Base-by-base conservation (phyloP, 1,140 invertebrate species). In the Lepidurus apus region DNA sequence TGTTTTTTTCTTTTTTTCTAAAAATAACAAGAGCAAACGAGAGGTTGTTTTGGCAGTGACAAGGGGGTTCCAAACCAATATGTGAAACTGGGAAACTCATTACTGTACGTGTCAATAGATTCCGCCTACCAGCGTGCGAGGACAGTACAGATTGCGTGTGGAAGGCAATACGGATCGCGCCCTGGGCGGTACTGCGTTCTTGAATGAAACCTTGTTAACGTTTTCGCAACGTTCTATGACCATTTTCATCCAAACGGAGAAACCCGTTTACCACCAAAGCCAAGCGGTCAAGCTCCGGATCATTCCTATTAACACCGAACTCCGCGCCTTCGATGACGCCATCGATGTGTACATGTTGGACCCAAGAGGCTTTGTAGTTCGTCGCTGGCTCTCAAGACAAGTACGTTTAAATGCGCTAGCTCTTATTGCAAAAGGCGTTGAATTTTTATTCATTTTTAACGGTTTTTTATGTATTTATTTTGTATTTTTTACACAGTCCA, bases 161-260 rank as follows among this genome's bases (percentile, higher is more conserved):
- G 95, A 98, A 86, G 96, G 96, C 0, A 90, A 92, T 77, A 94
- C 94, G 83, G 91, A 95, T 80, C 90, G 91, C 79, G 87, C 94
- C 1, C 90, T 93, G 24, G 94, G 93, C 24, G 95, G 94, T 5
- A 90, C 91, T 21, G 93, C 93, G 0, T 96, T 96, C 84, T 79
- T 83, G 21, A 86, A 86, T 77, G 84, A 85, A 80, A 85, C 83
- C 1, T 24, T 81, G 43, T 80, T 85, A 26, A 76, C 65, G 24
- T 96, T 96, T 83, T 95, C 92, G 0, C 92, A 93, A 82, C 85
- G 93, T n/a, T 95, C 94, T 8, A 95, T 96, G 92, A 95, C 96
- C 0, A 94, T 98, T 80, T 95, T 98, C 82, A 93, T 98, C 81
- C 96, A 98, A 85, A 91, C 95, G 77, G 95, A 98, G 83, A 97